Evolutionary conservation across 2,888 invertebrate species (phyloP), one percentile per base, ranked within the genome.

Genomic region (Philopedon plagiatum): DNA sequence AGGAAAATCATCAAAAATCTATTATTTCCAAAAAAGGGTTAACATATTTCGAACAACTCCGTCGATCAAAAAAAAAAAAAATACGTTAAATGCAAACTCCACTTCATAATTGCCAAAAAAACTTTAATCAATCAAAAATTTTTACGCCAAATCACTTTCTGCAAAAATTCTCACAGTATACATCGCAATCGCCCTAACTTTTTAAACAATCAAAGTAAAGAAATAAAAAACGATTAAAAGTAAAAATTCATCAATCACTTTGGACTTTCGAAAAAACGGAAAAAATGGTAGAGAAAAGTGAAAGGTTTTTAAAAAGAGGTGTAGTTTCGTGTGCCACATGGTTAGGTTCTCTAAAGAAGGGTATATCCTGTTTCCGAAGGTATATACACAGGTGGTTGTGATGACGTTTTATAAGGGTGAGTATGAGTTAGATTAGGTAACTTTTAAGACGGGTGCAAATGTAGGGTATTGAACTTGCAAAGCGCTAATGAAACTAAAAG

Each of bases 121-220:
- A 34, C 13, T 15, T 51, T 54, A 61, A 68, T 68, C 68, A 61
- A 68, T 68, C 68, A 68, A 68, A 49, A 61, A 68, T 68, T 61
- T 61, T 58, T 51, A 60, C 68, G 61, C 68, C 54, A 57, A 61
- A 61, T 68, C 68, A 54, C 32, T 8, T 41, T 41, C 39, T 5
- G 21, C 26, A 34, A 39, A 61, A 68, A 29, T 68, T 68, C 68
- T 46, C 68, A 66, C 58, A 41, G 32, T 26, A 18, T 13, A 41
- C 34, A 34, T n/a, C 15, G 37, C 23, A 15, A 37, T 65, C 57
- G 29, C 57, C 57, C 57, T 11, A 21, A 44, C 44, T 29, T 61
- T 39, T 61, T 61, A 46, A 46, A 61, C 61, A 61, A 61, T 61
- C 46, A 61, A 61, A 19, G 23, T 21, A 34, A 60, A 39, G 19